Base-by-base conservation (phyloP, 2,797 vertebrate genomes). In the Pelobates cultripes region DNA sequence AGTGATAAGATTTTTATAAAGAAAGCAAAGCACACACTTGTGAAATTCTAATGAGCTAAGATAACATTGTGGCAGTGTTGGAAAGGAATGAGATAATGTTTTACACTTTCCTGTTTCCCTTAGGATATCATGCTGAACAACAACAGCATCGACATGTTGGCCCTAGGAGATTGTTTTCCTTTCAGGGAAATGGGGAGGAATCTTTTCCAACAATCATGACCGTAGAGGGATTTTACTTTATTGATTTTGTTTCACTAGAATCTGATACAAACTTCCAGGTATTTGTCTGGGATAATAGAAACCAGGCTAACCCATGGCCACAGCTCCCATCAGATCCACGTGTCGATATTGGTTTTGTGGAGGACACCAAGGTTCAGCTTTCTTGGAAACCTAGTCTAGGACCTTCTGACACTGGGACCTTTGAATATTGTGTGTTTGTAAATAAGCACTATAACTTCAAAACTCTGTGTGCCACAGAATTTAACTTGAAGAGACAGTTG, bases 391-490 rank as follows among this genome's bases (percentile, higher is more conserved):
- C 81, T 7, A 80, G 81, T 28, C 44, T 70, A 4, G 77, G 70
- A 9, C 47, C 40, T 15, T 6, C 79, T 41, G 40, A 8, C 7
- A 43, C 4, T 3, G 10, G 14, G 1, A 43, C 75, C 15, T 0
- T 75, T 28, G 69, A 77, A 7, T 85, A 83, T 61, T 85, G 84
- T 14, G 63, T 82, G 7, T 80, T 85, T 28, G 42, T 85, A 12
- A 85, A 80, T 66, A 73, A 71, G 55, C 55, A 63, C 47, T 77
- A 85, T 45, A 85, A 85, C 55, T 76, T 77, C 55, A 85, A 83
- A 72, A 85, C 77, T n/a, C n/a, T 83, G 9, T 85, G 84, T 47
- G 84, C 84, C 45, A 77, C 74, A 7, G 77, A 80, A 51, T 43
- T 53, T 5, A 73, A 70, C 41, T 40, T 2, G 60, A 77, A 47